Evolutionary conservation across 2,797 vertebrate species (phyloP).

Genomic region (Notoglanidium macrostoma): DNA sequence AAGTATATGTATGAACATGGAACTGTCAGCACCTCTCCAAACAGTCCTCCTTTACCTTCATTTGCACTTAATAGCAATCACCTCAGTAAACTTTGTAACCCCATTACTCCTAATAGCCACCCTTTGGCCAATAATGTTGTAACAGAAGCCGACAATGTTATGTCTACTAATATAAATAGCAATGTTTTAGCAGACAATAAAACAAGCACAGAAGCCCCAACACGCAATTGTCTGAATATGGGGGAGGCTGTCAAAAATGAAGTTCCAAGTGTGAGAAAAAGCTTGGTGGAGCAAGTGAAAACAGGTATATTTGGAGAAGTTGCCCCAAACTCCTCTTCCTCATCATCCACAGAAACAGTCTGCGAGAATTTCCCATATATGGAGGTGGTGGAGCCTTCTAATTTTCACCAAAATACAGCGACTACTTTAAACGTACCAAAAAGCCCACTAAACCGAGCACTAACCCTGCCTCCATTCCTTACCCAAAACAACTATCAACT

Average conservation of each 20-base stretch:
- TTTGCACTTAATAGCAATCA: constrained; percentile 46
- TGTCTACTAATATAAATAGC: constrained; percentile 12
- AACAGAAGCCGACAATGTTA: constrained; percentile 22
- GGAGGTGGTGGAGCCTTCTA: constrained; percentile 68
- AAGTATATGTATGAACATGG: constrained; percentile 81
- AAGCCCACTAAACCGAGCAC: constrained; percentile 44
- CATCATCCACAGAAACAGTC: constrained; percentile 87
- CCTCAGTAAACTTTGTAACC: constrained; percentile 27
- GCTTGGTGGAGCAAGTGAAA: constrained; percentile 59
- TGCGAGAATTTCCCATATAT: constrained; percentile 82
- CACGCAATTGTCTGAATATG: constrained; percentile 17
- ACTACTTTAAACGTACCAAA: constrained; percentile 52
- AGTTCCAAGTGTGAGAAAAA: constrained; percentile 52
- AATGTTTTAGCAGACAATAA: constrained; percentile 32
- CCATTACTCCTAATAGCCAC: constrained; percentile 29
- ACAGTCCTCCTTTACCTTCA: constrained; percentile 57
- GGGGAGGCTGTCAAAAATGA: constrained; percentile 32
- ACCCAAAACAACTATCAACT: constrained; percentile 56
- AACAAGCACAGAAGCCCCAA: constrained; percentile 42
- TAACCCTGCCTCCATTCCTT: constrained; percentile 24
- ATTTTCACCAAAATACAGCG: constrained; percentile 58
- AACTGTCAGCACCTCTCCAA: constrained; percentile 67
- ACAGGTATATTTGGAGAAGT: constrained; percentile 64
- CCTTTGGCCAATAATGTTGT: constrained; percentile 24
- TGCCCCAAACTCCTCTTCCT: constrained; percentile 76